These are phyloP conservation scores for Portunus trituberculatus DNA, from an alignment of 1,140 invertebrate genomes.

Conservation along the genomic window DNA sequence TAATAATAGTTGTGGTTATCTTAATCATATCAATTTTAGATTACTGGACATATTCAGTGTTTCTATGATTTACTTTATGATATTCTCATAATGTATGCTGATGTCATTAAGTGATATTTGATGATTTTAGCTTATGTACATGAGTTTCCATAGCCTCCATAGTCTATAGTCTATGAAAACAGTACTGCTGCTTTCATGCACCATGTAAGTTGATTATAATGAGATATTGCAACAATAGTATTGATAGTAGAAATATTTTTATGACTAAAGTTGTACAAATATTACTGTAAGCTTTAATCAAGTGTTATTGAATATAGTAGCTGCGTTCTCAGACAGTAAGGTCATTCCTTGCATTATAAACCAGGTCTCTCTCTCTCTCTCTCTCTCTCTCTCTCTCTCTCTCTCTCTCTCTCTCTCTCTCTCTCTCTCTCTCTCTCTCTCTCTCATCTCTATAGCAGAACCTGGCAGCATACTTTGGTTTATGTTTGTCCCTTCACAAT, in stretches of 20 bases:
- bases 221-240: neutral
- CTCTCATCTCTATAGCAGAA: no score
- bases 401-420: neutral
- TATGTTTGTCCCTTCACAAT: no score
- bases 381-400: no score
- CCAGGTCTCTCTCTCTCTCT: no score
- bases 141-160: neutral
- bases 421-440: neutral
- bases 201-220: slow-evolving; percentile 13
- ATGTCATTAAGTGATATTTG: neutral
- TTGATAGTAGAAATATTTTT: slow-evolving; percentile 24
- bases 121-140: neutral
- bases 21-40: neutral
- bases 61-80: neutral
- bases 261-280: neutral
- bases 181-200: neutral
- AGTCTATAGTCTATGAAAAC: neutral
- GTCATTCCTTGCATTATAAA: no score
- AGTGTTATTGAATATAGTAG: no score
- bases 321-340: no score
- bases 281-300: neutral
- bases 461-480: no score
- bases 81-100: no score
- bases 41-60: neutral
- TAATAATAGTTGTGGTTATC: neutral